A percentile compares a stretch with the other conserved stretches of the same genome.
Evolutionary conservation across 2,797 vertebrate genomes (phyloP).

Genomic region (Rhinogobio ventralis): DNA sequence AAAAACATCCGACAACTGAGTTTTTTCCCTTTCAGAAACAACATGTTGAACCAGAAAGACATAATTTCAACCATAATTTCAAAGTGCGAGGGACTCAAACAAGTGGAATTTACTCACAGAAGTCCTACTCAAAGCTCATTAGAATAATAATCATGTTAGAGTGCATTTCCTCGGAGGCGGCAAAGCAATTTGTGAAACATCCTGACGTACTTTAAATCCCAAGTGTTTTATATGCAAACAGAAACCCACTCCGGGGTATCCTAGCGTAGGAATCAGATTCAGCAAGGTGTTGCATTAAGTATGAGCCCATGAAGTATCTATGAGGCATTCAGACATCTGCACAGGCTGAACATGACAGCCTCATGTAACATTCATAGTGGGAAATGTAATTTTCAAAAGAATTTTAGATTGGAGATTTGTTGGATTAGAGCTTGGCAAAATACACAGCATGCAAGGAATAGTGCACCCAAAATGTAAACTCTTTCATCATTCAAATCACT

Average conservation of each 20-base stretch:
- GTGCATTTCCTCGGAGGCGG: conserved; percentile 36
- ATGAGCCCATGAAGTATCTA: conserved; percentile 39
- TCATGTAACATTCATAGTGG: conserved; percentile 40
- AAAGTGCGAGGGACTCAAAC: conserved; percentile 5
- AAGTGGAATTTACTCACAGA: conserved; percentile 33
- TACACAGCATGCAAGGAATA: neutral
- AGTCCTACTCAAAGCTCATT: conserved; percentile 44
- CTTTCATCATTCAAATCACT: neutral
- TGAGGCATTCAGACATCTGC: conserved; percentile 38
- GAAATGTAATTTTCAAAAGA: conserved; percentile 34
- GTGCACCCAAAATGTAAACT: neutral
- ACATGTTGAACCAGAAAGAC: conserved; percentile 4
- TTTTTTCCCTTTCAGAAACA: neutral
- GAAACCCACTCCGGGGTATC: conserved; percentile 13
- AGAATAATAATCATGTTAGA: conserved; percentile 45
- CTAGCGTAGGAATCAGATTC: conserved; percentile 34
- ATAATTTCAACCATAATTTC: conserved; percentile 6
- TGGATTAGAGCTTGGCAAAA: conserved; percentile 8
- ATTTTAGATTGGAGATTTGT: neutral
- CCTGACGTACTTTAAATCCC: conserved; percentile 29
- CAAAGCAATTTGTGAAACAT: conserved; percentile 43
- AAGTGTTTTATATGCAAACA: conserved; percentile 25
- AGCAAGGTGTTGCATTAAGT: conserved; percentile 40
- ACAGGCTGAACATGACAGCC: conserved; percentile 23
- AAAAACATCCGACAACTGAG: neutral